Conservation (phyloP, 1,140 invertebrate species). For the Hyphantria cunea region DNA sequence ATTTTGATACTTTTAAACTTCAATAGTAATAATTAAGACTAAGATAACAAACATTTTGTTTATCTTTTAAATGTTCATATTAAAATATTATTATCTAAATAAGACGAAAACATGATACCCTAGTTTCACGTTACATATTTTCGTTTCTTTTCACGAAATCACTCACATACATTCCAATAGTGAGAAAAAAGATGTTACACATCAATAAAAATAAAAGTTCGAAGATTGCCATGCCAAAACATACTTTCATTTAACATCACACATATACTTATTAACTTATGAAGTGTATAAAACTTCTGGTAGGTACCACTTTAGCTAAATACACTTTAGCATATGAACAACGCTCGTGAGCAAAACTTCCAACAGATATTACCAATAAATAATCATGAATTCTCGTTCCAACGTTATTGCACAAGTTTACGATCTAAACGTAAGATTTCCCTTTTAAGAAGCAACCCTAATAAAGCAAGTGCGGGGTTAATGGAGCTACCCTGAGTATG, state of each 20-base stretch:
- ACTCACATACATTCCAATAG: too few relatives aligned
- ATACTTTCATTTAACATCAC: neutral
- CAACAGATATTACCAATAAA: constrained; percentile 10
- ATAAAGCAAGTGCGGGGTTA: constrained; percentile 38
- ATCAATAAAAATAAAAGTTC: neutral
- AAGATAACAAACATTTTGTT: too few relatives aligned
- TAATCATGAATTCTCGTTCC: constrained; percentile 18
- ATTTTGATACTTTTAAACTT: constrained; percentile 17
- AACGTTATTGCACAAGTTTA: constrained; percentile 13
- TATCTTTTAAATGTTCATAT: too few relatives aligned
- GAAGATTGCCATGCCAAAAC: neutral
- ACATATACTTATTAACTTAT: neutral
- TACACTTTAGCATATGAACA: neutral
- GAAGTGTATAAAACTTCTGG: too few relatives aligned
- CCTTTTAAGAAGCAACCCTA: constrained; percentile 36
- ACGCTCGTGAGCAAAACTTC: constrained; percentile 8
- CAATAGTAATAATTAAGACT: too few relatives aligned
- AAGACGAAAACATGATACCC: too few relatives aligned
- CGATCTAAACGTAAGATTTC: constrained; percentile 26
- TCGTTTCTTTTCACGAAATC: too few relatives aligned
- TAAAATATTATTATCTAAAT: too few relatives aligned
- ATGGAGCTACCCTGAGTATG: constrained; percentile 43
- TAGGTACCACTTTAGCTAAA: neutral
- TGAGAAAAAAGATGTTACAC: neutral
- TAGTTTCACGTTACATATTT: neutral